Base-by-base conservation (phyloP, 1,140 invertebrate genomes). In the Berghia stephanieae region DNA sequence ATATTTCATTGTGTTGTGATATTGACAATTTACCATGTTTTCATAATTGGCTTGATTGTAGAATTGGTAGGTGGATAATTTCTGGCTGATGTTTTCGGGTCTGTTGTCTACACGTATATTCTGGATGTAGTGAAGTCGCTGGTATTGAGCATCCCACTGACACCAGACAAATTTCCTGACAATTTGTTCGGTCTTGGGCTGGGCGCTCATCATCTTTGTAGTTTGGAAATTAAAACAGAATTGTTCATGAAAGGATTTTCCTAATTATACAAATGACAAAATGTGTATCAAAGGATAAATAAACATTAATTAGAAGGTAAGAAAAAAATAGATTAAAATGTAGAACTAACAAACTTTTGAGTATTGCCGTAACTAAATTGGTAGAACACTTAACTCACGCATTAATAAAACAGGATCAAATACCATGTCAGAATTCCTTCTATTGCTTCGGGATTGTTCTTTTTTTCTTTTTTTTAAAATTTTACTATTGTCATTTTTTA, bases 131-230 rank as follows among this genome's bases (percentile, higher is more conserved):
- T 86, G 85, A 27, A 88, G 72, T 10, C 81, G 80, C 73, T 87
- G 87, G n/a, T 83, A 69, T 21, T 70, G 38, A 8, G 66, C 63
- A 49, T 88, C 87, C 87, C 87, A 88, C 79, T 87, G 86, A 78
- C 83, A 84, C 87, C 87, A 88, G 6, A 84, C 79, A 80, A 87
- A 88, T 68, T 85, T 86, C 69, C 83, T 83, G 0, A 82, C 79
- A 3, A 87, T 67, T 75, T 86, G 85, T 55, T 86, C 84, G 66
- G 85, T 86, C 18, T 82, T 79, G 44, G 87, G 87, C 75, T 88
- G 87, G n/a, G 83, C 83, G 31, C 81, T 78, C 85, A 88, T 87
- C 42, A 86, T 84, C 87, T 88, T n/a, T n/a, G n/a, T n/a, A n/a
- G n/a, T n/a, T n/a, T n/a, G n/a, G n/a, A n/a, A n/a, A n/a, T n/a